A percentile compares a stretch with the other conserved stretches of the same genome.
Conservation (phyloP, 2,797 vertebrate genomes). For the Epinephelus awoara region DNA sequence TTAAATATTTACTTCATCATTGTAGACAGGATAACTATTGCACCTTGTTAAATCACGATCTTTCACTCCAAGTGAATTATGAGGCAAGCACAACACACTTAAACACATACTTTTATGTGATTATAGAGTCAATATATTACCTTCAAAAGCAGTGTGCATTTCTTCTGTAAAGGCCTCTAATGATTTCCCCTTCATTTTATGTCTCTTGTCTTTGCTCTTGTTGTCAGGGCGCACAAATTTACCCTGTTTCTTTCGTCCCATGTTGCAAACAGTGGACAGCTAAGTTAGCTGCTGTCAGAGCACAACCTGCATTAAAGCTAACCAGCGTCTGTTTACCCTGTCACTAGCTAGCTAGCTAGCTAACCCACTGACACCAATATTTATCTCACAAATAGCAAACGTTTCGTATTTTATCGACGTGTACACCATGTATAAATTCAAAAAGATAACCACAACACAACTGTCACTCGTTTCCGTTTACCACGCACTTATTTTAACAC, state of each 20-base stretch:
- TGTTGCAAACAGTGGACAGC: slow-evolving; percentile 41
- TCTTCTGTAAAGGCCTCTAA: slow-evolving; percentile 87
- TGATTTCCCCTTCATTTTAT: slow-evolving; percentile 85
- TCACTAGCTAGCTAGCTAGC: slow-evolving; percentile 43
- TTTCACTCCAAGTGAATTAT: too few relatives aligned
- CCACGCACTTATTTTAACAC: not conserved
- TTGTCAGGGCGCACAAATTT: slow-evolving; percentile 73
- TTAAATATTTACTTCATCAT: too few relatives aligned
- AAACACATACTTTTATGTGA: not conserved
- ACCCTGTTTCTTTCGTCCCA: slow-evolving; percentile 85
- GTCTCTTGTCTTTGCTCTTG: slow-evolving; percentile 85
- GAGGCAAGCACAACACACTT: not conserved
- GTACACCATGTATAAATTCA: not conserved
- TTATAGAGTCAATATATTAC: slow-evolving; percentile 58
- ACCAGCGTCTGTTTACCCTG: slow-evolving; percentile 10
- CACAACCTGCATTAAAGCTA: not conserved
- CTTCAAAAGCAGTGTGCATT: slow-evolving; percentile 87
- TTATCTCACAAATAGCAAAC: not conserved
- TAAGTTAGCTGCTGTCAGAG: not conserved
- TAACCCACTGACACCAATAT: not conserved
- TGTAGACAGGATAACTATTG: not conserved
- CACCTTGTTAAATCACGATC: not conserved
- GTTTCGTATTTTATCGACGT: not conserved
- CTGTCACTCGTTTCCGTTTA: accelerated
- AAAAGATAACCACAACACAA: not conserved